Evolutionary conservation across 2,888 invertebrate species (phyloP).

Genomic region (Microctonus brassicae): DNA sequence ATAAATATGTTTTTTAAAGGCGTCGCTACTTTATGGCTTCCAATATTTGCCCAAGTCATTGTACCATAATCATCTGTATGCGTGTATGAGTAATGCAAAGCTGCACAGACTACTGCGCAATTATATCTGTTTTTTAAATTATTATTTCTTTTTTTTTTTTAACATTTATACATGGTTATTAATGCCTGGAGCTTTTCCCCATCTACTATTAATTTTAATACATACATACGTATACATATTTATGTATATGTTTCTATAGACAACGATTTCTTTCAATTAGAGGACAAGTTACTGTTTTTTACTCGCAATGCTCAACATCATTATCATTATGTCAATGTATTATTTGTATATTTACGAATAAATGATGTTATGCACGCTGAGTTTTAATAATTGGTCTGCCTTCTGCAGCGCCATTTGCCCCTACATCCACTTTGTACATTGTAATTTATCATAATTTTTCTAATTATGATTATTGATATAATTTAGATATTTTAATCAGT

Average conservation of each 20-base stretch:
- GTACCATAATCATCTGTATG: constrained; percentile 52
- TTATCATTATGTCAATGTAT: background rate
- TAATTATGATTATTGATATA: constrained; percentile 4
- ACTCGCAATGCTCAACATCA: constrained; percentile 19
- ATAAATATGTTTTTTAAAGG: constrained; percentile 1
- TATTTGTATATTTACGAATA: constrained; percentile 8
- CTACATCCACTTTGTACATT: constrained; percentile 8
- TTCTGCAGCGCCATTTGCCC: constrained; percentile 31
- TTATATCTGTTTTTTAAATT: constrained; percentile 40
- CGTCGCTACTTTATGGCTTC: constrained; percentile 30
- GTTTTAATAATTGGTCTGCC: constrained; percentile 6
- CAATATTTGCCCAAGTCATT: constrained; percentile 51
- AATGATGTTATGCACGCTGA: constrained; percentile 20
- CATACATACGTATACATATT: background rate
- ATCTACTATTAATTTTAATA: constrained; percentile 7
- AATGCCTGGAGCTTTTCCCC: constrained; percentile 5
- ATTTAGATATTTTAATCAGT: no score
- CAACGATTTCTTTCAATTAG: background rate
- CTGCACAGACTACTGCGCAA: constrained; percentile 57
- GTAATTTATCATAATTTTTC: constrained; percentile 31
- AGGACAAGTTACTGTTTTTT: constrained; percentile 11
- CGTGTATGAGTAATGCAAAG: constrained; percentile 62
- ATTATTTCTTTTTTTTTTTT: constrained; percentile 16
- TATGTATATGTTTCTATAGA: background rate
- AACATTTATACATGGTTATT: constrained; percentile 1